These are phyloP conservation scores for Cheilosia urbana DNA, from an alignment of 2,888 invertebrate genomes.

Conservation along the genomic window DNA sequence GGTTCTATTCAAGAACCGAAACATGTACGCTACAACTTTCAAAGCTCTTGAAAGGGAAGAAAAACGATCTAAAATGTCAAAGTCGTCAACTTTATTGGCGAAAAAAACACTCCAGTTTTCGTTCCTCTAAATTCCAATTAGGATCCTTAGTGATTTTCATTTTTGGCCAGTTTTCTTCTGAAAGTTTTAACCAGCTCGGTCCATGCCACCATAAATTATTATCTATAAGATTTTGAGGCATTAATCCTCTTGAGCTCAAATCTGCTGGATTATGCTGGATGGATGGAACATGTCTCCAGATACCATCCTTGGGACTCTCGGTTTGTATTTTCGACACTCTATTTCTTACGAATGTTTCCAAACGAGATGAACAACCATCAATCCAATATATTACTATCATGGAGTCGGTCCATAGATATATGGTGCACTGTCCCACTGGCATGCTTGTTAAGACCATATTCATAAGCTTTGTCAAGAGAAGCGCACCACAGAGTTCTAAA, in stretches of 20 bases:
- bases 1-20: conserved; percentile 3
- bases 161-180: background rate
- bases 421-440: background rate
- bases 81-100: too few species aligned
- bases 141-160: background rate
- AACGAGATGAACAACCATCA: background rate
- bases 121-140: conserved; percentile 5
- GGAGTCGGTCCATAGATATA: conserved; percentile 26
- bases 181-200: conserved; percentile 1
- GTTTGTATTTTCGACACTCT: conserved; percentile 15
- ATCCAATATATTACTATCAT: conserved; percentile 14
- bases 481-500: conserved; percentile 49
- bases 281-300: conserved; percentile 63
- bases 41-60: background rate
- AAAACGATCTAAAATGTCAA: background rate
- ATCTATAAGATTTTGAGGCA: conserved; percentile 7
- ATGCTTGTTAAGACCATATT: conserved; percentile 3
- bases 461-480: conserved; percentile 34
- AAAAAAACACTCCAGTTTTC: background rate
- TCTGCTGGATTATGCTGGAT: conserved; percentile 64
- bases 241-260: conserved; percentile 31
- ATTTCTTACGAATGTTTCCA: conserved; percentile 14
- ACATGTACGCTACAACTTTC: conserved; percentile 6
- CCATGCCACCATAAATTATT: conserved; percentile 22
- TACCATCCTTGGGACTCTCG: background rate